Conservation (phyloP, 2,888 invertebrate genomes). For the Rhagium mordax region DNA sequence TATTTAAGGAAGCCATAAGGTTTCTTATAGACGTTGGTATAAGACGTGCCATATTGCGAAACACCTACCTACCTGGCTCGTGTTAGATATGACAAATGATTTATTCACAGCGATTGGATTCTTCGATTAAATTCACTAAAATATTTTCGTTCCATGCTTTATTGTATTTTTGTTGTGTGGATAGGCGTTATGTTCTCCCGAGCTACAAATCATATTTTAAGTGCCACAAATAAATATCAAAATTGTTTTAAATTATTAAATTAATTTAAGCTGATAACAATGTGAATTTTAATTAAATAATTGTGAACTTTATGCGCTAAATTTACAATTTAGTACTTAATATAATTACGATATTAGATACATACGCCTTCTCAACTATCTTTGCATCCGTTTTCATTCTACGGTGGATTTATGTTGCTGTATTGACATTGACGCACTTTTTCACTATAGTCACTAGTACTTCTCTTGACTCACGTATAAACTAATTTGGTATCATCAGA, state of each 20-base stretch:
- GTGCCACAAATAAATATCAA: background rate
- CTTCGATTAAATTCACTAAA: constrained; percentile 62
- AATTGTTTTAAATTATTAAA: background rate
- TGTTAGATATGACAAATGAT: constrained; percentile 65
- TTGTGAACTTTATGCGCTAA: no score
- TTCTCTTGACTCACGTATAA: no score
- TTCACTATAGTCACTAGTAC: no score
- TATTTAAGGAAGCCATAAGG: constrained; percentile 51
- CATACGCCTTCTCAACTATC: no score
- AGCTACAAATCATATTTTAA: constrained; percentile 10
- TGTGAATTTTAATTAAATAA: background rate
- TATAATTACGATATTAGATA: no score
- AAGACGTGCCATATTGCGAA: constrained; percentile 61
- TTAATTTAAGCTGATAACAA: background rate
- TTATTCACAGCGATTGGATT: constrained; percentile 63
- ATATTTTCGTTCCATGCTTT: constrained; percentile 49
- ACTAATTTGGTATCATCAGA: no score
- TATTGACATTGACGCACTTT: no score
- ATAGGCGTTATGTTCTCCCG: constrained; percentile 18
- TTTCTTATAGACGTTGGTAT: constrained; percentile 48
- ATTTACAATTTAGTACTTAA: no score
- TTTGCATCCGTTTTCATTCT: no score
- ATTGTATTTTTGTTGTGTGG: constrained; percentile 42
- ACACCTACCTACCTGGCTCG: constrained; percentile 65
- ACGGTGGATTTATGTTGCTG: no score